Evolutionary conservation across 2,113 vertebrate genomes (phyloP).

Genomic region (Odocoileus hemionus): DNA sequence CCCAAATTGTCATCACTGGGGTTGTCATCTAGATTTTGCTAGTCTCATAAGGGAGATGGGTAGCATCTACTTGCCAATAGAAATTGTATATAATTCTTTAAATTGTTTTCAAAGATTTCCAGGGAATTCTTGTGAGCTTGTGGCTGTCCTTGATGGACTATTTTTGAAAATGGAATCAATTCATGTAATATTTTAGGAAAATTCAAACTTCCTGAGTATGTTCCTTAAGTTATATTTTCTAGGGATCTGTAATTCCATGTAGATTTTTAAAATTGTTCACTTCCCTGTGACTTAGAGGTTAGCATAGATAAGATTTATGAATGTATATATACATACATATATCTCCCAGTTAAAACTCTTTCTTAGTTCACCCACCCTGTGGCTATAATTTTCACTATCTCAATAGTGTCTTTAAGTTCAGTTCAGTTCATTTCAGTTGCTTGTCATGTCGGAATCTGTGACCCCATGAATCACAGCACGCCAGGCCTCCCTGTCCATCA

Average conservation of each 20-base stretch:
- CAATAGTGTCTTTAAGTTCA: background rate
- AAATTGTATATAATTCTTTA: background rate
- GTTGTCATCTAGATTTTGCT: background rate
- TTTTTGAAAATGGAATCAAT: background rate
- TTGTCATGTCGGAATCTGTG: too few relatives aligned
- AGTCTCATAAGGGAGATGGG: background rate
- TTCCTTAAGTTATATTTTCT: background rate
- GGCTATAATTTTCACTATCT: background rate
- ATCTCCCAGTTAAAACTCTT: background rate
- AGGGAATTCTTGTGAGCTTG: background rate
- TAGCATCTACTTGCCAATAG: background rate
- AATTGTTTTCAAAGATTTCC: background rate
- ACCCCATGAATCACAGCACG: too few relatives aligned
- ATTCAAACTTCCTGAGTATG: background rate
- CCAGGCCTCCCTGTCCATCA: too few relatives aligned
- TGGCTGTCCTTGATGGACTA: background rate
- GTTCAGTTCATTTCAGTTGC: too few relatives aligned
- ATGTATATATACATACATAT: background rate
- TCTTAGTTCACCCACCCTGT: background rate
- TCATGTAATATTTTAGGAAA: background rate
- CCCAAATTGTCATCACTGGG: background rate
- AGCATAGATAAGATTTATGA: background rate
- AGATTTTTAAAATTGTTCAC: background rate
- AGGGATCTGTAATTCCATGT: background rate
- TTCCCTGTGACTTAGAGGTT: background rate